Evolutionary conservation across 2,888 invertebrate genomes (phyloP).

Genomic region (Lutraria lutraria): DNA sequence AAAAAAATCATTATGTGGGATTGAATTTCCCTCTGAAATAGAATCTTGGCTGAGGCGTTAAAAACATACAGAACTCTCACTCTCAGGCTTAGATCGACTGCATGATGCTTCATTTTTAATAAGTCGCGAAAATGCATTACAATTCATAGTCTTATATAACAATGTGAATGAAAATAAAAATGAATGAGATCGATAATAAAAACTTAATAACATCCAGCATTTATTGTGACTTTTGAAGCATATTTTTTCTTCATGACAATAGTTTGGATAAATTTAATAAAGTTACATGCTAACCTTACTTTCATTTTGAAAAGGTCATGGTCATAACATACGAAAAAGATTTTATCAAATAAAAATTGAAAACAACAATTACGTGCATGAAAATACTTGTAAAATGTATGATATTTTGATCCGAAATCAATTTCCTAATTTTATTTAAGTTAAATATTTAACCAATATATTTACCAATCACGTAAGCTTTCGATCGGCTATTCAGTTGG

Average conservation of each 20-base stretch:
- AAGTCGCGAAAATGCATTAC: background rate
- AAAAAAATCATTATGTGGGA: background rate
- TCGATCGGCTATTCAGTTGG: too few relatives aligned
- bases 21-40: background rate
- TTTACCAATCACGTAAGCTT: too few relatives aligned
- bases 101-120: background rate
- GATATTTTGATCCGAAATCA: too few relatives aligned
- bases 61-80: too few relatives aligned
- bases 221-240: background rate
- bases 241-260: background rate
- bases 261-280: background rate
- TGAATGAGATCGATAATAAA: background rate
- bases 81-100: too few relatives aligned
- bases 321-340: background rate
- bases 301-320: conserved; percentile 2
- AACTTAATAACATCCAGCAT: background rate
- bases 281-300: background rate
- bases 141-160: background rate
- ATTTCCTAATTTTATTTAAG: too few relatives aligned
- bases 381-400: too few relatives aligned
- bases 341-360: too few relatives aligned
- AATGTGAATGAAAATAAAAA: background rate
- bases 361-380: too few relatives aligned
- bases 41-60: background rate
- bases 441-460: too few relatives aligned